Evolutionary conservation across 2,888 invertebrate species (phyloP).

Genomic region (Calliopum simillimum): DNA sequence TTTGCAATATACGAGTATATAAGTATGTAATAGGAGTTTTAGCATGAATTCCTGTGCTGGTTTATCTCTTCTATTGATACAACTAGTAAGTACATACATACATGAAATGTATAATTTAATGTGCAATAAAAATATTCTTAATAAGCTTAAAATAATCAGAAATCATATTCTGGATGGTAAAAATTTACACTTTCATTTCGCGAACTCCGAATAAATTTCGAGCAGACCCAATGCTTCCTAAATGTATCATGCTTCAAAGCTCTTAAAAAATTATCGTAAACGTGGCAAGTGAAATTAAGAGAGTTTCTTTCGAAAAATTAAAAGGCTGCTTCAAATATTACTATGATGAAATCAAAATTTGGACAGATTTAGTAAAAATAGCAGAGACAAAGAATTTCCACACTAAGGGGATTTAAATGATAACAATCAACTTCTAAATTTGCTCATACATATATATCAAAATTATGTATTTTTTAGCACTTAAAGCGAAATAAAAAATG

Average conservation of each 20-base stretch:
- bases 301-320: constrained; percentile 41
- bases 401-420: too few species aligned
- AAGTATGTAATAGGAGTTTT: too few species aligned
- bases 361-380: constrained; percentile 30
- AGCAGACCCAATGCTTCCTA: constrained; percentile 14
- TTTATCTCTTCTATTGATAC: too few species aligned
- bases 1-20: too few species aligned
- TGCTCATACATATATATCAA: too few species aligned
- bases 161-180: neutral
- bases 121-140: neutral
- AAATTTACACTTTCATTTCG: constrained; percentile 19
- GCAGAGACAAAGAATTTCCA: too few species aligned
- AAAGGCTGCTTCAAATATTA: constrained; percentile 37
- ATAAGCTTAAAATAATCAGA: neutral
- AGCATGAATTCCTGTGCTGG: too few species aligned
- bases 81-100: too few species aligned
- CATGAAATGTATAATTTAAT: neutral
- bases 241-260: neutral
- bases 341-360: constrained; percentile 22
- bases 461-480: too few species aligned
- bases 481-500: too few species aligned
- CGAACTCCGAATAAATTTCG: neutral
- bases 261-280: neutral
- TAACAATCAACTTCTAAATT: too few species aligned
- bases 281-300: constrained; percentile 31